phyloP scores from a whole-genome alignment of 2,113 vertebrate genomes.

The Mastomys natalensis region DNA sequence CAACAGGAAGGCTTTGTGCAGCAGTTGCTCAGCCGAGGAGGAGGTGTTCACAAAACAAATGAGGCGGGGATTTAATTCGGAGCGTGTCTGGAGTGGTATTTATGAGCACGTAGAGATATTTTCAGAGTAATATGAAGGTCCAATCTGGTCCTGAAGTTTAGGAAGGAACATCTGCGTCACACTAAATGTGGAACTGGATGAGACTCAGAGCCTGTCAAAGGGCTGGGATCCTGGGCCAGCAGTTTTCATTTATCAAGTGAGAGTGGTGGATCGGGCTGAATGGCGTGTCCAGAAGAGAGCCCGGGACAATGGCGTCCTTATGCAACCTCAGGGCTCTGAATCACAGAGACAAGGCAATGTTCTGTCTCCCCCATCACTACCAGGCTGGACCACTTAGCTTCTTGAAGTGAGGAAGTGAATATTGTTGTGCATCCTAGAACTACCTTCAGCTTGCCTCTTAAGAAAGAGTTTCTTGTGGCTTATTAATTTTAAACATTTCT shows the following conservation, averaged over 20 bases:
- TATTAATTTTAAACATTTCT: conserved; percentile 8
- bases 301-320: neutral
- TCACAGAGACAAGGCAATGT: neutral
- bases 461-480: neutral
- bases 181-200: neutral
- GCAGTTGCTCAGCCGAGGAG: fast-evolving
- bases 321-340: neutral
- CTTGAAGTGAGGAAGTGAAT: neutral
- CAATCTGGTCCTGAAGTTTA: conserved; percentile 28
- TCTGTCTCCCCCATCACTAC: neutral
- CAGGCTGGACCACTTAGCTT: neutral
- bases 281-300: neutral
- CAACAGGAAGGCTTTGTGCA: neutral
- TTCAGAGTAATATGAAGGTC: conserved; percentile 64
- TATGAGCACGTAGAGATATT: neutral
- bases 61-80: conserved; percentile 27
- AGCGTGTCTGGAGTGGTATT: conserved; percentile 16
- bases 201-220: neutral
- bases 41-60: neutral
- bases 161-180: conserved; percentile 33
- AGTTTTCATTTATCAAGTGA: neutral
- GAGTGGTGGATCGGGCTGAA: neutral
- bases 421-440: neutral
- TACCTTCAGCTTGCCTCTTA: neutral
- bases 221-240: neutral